These are phyloP conservation scores for Dicrurus megarhynchus DNA, from an alignment of 2,113 vertebrate genomes.

Conservation along the genomic window DNA sequence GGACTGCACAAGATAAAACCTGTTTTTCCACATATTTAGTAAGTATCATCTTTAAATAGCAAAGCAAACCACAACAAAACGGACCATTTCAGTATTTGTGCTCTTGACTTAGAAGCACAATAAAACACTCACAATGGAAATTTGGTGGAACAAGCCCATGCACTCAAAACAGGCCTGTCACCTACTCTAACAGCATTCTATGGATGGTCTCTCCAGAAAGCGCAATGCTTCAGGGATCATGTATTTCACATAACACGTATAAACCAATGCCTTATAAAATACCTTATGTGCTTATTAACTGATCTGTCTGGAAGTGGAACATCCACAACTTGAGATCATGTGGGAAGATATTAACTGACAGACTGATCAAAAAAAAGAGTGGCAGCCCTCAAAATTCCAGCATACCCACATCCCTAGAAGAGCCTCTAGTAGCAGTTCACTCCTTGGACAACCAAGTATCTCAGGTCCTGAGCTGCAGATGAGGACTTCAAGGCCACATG, in stretches of 20 bases:
- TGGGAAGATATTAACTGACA: neutral
- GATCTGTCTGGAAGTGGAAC: neutral
- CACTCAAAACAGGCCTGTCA: neutral
- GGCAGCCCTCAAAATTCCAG: neutral
- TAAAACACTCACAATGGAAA: accelerated
- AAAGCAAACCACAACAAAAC: neutral
- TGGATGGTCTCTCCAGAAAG: neutral
- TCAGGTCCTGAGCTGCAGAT: neutral
- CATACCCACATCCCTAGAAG: neutral
- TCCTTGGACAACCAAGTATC: neutral
- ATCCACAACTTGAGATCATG: neutral
- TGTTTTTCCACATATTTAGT: neutral
- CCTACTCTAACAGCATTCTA: neutral
- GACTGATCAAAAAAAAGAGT: neutral
- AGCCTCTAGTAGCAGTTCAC: neutral
- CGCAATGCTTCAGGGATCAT: neutral
- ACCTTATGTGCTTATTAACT: neutral
- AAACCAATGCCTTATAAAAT: neutral
- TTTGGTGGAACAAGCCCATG: neutral
- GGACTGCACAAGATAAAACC: neutral
- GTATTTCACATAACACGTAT: neutral
- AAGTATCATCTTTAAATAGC: neutral
- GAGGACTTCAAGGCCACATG: neutral
- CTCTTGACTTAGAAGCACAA: neutral
- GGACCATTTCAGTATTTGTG: neutral